Percentiles rank a stretch among this genome's conserved stretches.
Conservation (phyloP, 2,888 invertebrate genomes). For the Eristalinus sepulchralis region DNA sequence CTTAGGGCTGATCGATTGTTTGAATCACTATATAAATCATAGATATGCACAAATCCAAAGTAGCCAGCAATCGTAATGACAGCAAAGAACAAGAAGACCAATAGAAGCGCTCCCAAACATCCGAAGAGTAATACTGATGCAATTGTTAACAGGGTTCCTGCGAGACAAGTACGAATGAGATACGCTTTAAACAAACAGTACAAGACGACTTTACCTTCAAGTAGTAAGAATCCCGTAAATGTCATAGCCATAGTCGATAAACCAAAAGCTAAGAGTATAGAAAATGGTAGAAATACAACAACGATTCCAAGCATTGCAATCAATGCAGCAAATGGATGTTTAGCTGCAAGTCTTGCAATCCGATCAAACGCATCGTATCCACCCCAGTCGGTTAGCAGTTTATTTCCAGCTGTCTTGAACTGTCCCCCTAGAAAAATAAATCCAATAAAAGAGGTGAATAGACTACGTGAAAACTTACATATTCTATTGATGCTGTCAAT, state of each 20-base stretch:
- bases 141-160: slow-evolving; percentile 79
- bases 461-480: slow-evolving; percentile 15
- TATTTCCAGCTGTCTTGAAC: slow-evolving; percentile 43
- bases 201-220: slow-evolving; percentile 76
- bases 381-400: slow-evolving; percentile 52
- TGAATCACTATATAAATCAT: slow-evolving; percentile 75
- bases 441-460: neutral
- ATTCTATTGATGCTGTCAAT: slow-evolving; percentile 37
- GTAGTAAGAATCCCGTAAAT: slow-evolving; percentile 79
- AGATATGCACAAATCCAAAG: slow-evolving; percentile 78
- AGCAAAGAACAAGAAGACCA: slow-evolving; percentile 75
- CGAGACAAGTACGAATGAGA: neutral
- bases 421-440: slow-evolving; percentile 43
- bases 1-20: slow-evolving; percentile 72
- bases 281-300: slow-evolving; percentile 75
- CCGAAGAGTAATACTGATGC: slow-evolving; percentile 77
- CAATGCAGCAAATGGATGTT: slow-evolving; percentile 72
- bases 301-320: slow-evolving; percentile 54
- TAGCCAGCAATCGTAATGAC: slow-evolving; percentile 75
- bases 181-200: no score
- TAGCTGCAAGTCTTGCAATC: slow-evolving; percentile 66
- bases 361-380: slow-evolving; percentile 65
- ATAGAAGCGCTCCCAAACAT: slow-evolving; percentile 75
- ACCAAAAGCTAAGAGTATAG: slow-evolving; percentile 77
- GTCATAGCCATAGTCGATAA: slow-evolving; percentile 78